Evolutionary conservation across 2,113 vertebrate genomes (phyloP).

Genomic region (Lepus europaeus): DNA sequence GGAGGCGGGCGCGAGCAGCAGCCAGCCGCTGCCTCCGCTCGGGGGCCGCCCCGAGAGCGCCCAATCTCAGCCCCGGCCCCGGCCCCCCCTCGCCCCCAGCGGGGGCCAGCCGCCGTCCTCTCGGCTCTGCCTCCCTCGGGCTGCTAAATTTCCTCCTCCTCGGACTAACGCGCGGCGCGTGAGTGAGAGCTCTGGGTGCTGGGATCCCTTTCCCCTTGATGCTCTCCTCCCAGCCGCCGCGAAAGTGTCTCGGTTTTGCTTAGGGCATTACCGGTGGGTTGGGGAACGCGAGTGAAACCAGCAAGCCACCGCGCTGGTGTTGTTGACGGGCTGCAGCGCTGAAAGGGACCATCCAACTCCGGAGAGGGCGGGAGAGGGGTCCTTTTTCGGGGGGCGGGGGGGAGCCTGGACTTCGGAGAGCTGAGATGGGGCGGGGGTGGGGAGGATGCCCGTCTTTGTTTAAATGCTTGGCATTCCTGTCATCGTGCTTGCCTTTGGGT

Average conservation of each 20-base stretch:
- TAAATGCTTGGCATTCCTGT: constrained; percentile 74
- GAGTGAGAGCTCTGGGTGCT: neutral
- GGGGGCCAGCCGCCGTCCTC: constrained; percentile 1
- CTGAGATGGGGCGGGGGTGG: neutral
- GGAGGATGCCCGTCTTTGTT: constrained; percentile 67
- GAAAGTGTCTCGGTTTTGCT: constrained; percentile 47
- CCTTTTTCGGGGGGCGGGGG: constrained; percentile 36
- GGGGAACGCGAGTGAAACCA: constrained; percentile 52
- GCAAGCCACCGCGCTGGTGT: constrained; percentile 60
- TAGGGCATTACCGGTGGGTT: constrained; percentile 53
- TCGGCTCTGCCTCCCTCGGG: constrained; percentile 58
- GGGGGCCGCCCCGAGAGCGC: neutral
- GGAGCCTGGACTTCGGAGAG: constrained; percentile 17
- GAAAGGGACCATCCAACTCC: constrained; percentile 80
- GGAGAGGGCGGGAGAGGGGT: neutral
- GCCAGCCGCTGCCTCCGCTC: constrained; percentile 74
- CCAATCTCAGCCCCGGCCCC: constrained; percentile 44
- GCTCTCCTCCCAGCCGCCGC: neutral
- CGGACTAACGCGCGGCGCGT: neutral
- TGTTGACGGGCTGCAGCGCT: constrained; percentile 78
- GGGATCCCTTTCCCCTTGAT: constrained; percentile 33
- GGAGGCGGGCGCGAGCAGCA: constrained; percentile 70
- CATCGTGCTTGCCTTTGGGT: constrained; percentile 24
- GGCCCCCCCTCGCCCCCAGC: constrained; percentile 39
- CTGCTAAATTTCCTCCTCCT: constrained; percentile 69